These are phyloP conservation scores for Macropis europaea DNA, from an alignment of 2,888 invertebrate genomes.

Conservation along the genomic window DNA sequence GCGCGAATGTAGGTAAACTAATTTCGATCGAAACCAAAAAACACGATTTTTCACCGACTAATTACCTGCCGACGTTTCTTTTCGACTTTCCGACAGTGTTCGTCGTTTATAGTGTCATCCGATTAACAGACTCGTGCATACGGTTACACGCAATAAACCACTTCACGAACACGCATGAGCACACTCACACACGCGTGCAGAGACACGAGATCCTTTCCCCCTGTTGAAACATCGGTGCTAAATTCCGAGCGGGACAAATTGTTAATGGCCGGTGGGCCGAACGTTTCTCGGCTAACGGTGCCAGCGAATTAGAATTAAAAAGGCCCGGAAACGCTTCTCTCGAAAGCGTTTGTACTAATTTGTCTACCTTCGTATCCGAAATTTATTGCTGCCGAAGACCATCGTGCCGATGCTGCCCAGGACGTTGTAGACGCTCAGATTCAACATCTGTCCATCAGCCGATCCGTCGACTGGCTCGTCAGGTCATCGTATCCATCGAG, in stretches of 20 bases:
- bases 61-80: too few relatives aligned
- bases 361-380: slow-evolving; percentile 81
- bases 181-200: too few relatives aligned
- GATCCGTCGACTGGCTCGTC: slow-evolving; percentile 28
- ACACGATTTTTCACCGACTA: too few relatives aligned
- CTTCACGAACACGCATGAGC: too few relatives aligned
- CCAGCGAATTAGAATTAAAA: background rate
- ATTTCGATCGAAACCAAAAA: too few relatives aligned
- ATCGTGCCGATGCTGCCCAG: slow-evolving; percentile 75
- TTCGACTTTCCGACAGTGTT: too few relatives aligned
- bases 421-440: slow-evolving; percentile 72
- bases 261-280: background rate
- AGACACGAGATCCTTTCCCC: too few relatives aligned
- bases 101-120: too few relatives aligned
- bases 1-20: too few relatives aligned
- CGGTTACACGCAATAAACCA: too few relatives aligned
- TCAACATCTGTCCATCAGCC: slow-evolving; percentile 72
- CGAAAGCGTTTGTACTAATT: slow-evolving; percentile 4
- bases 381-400: slow-evolving; percentile 81
- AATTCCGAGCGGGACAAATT: background rate
- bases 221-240: background rate
- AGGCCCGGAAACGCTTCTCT: background rate
- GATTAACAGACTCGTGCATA: too few relatives aligned
- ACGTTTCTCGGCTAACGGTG: slow-evolving; percentile 6
- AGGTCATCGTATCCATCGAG: slow-evolving; percentile 50